Percentiles rank a stretch among this genome's conserved stretches.
Evolutionary conservation across 2,113 vertebrate species (phyloP).

Genomic region (Passer montanus): DNA sequence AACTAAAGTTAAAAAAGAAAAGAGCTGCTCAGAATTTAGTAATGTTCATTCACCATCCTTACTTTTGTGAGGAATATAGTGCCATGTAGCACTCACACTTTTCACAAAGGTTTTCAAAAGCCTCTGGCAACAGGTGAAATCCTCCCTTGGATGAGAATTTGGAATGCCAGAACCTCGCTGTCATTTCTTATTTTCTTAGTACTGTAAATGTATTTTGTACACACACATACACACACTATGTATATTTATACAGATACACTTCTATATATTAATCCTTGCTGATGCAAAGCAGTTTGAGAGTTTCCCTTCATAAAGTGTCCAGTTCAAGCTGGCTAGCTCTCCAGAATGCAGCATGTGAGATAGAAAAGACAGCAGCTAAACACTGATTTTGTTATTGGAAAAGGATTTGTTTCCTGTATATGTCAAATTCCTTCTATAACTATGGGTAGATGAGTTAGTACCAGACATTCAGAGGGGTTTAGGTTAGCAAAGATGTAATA

Average conservation of each 20-base stretch:
- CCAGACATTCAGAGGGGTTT: slow-evolving; percentile 4
- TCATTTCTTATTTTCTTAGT: not conserved
- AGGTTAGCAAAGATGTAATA: not conserved
- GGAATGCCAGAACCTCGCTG: not conserved
- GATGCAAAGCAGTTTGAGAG: not conserved
- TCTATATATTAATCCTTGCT: not conserved
- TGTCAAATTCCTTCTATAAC: not conserved
- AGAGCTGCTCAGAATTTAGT: not conserved
- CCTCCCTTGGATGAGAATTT: not conserved
- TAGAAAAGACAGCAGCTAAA: not conserved
- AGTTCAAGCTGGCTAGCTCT: not conserved
- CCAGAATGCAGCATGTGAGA: not conserved
- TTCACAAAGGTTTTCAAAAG: not conserved
- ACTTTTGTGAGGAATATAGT: not conserved
- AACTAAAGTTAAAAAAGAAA: not conserved
- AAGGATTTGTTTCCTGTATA: not conserved
- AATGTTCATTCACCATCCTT: not conserved
- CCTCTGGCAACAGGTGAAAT: not conserved
- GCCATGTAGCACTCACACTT: not conserved
- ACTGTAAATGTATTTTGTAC: not conserved
- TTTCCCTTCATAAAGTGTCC: not conserved
- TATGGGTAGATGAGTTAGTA: not conserved
- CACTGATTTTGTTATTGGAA: not conserved
- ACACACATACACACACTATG: not conserved
- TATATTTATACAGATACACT: not conserved